Percentiles rank a stretch among this genome's conserved stretches.
phyloP scores from a whole-genome alignment of 1,140 invertebrate species.

The Penaeus indicus region DNA sequence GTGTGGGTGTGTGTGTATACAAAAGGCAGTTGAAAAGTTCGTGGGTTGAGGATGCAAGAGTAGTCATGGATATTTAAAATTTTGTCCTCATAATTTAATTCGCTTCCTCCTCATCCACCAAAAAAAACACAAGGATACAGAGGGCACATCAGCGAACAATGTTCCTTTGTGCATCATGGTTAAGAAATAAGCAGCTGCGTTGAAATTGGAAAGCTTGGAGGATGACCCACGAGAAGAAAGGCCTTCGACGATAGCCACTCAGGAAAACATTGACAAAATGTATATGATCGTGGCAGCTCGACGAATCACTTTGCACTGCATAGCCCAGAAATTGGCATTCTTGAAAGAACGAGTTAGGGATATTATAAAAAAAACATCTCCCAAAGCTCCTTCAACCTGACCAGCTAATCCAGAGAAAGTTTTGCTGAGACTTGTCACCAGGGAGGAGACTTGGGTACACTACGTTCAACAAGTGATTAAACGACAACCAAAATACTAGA shows the following conservation, averaged over 20 bases:
- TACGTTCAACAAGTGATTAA: conserved; percentile 9
- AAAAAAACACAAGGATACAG: no score
- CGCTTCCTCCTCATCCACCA: no score
- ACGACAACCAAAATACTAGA: conserved; percentile 7
- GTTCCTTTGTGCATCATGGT: no score
- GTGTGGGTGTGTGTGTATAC: no score
- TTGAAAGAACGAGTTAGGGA: background rate
- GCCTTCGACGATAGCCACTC: background rate
- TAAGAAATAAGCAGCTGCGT: no score
- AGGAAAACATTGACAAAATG: conserved; percentile 22
- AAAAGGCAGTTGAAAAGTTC: no score
- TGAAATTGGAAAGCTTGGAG: no score
- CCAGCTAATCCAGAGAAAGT: background rate
- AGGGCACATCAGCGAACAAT: no score
- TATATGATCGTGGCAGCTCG: background rate
- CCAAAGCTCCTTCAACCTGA: conserved; percentile 7
- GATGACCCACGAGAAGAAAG: no score
- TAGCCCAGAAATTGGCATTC: background rate
- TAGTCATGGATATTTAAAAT: no score
- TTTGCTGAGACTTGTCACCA: conserved; percentile 16
- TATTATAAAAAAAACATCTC: conserved; percentile 1
- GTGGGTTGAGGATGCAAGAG: no score
- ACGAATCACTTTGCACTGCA: background rate
- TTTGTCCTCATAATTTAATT: no score
- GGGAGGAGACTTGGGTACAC: conserved; percentile 28